Conservation (phyloP, 2,113 vertebrate genomes). For the Bubo bubo region DNA sequence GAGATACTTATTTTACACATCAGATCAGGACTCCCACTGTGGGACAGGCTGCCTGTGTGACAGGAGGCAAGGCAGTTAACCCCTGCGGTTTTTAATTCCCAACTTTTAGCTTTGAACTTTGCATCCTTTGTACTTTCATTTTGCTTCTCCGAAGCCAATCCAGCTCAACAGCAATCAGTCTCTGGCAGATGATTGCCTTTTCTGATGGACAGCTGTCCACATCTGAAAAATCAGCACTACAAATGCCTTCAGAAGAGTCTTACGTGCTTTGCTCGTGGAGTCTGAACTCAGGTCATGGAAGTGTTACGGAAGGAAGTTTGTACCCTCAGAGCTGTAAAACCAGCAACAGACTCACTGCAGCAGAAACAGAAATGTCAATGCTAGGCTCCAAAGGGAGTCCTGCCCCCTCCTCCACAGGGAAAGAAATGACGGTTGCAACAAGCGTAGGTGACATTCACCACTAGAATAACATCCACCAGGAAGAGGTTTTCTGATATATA, state of each 20-base stretch:
- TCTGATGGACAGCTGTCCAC: background rate
- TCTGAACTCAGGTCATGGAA: background rate
- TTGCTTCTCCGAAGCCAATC: background rate
- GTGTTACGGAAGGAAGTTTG: background rate
- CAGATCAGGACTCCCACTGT: background rate
- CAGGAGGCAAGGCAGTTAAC: background rate
- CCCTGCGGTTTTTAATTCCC: slow-evolving; percentile 6
- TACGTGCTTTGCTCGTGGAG: background rate
- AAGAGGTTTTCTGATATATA: background rate
- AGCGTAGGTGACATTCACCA: background rate
- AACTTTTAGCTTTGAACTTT: slow-evolving; percentile 8
- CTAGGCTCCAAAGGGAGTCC: background rate
- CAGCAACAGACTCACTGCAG: background rate
- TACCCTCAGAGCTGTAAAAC: background rate
- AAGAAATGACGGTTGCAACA: background rate
- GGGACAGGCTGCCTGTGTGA: background rate
- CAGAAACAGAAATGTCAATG: background rate
- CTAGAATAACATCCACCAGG: background rate
- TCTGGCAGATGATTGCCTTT: background rate
- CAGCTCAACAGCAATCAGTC: background rate
- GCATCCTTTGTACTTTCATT: background rate
- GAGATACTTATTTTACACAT: background rate
- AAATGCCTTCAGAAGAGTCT: background rate
- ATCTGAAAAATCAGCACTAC: background rate
- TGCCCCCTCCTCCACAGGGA: background rate